A percentile compares a stretch with the other conserved stretches of the same genome.
Evolutionary conservation across 2,797 vertebrate genomes (phyloP).

Genomic region (Lithobates pipiens): DNA sequence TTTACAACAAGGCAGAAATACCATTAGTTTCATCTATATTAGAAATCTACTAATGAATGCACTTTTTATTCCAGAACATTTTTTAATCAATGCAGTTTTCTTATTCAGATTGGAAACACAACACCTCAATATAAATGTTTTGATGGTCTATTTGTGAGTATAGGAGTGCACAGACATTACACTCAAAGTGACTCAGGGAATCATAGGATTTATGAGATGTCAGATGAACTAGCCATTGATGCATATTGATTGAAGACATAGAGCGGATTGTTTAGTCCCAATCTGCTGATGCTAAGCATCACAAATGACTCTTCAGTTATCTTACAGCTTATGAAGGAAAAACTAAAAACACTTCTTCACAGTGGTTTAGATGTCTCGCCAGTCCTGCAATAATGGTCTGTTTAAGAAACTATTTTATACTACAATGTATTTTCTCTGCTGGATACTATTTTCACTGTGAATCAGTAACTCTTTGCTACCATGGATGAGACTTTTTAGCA

Average conservation of each 20-base stretch:
- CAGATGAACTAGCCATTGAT: constrained; percentile 4
- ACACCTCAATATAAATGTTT: constrained; percentile 49
- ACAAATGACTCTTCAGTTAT: constrained; percentile 24
- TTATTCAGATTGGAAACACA: constrained; percentile 16
- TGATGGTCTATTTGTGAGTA: constrained; percentile 2
- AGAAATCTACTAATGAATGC: constrained; percentile 61
- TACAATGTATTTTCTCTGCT: neutral
- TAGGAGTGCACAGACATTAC: neutral
- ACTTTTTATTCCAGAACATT: constrained; percentile 22
- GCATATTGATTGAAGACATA: constrained; percentile 16
- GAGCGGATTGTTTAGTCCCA: constrained; percentile 2
- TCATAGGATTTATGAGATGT: constrained; percentile 16
- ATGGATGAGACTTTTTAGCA: neutral
- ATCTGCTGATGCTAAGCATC: constrained; percentile 34
- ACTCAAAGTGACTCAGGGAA: neutral
- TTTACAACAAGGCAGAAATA: constrained; percentile 62
- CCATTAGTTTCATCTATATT: constrained; percentile 62
- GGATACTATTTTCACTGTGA: neutral
- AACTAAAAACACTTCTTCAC: neutral
- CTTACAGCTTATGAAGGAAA: neutral
- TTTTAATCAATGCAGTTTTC: constrained; percentile 50
- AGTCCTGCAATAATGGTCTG: neutral
- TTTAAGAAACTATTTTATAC: neutral
- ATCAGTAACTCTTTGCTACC: neutral
- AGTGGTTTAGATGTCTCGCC: neutral